phyloP scores from a whole-genome alignment of 1,140 invertebrate species.

The Drosophila rhopaloa region DNA sequence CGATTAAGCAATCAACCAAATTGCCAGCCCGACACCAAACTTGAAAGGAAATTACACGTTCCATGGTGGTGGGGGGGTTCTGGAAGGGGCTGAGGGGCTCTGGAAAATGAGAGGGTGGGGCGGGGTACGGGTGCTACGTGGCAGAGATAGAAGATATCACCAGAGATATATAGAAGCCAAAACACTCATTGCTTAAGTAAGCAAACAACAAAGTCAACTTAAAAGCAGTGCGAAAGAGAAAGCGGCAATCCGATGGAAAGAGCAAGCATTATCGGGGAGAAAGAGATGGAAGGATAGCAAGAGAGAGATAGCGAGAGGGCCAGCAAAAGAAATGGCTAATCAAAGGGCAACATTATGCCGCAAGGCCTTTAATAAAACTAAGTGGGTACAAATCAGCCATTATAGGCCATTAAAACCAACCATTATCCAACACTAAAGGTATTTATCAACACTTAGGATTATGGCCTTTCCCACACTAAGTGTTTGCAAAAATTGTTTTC shows the following conservation, averaged over 20 bases:
- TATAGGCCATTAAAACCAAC: neutral
- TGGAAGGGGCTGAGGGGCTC: neutral
- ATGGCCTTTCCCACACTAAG: neutral
- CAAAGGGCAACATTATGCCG: neutral
- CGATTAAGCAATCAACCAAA: conserved; percentile 82
- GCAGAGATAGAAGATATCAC: conserved; percentile 43
- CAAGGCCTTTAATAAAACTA: conserved; percentile 1
- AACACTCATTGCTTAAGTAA: conserved; percentile 28
- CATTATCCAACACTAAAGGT: neutral
- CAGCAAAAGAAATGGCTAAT: neutral
- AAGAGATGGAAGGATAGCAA: neutral
- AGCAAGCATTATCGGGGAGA: neutral
- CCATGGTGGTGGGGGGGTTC: neutral
- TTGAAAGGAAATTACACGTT: conserved; percentile 80
- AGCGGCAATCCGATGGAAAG: neutral
- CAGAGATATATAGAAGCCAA: conserved; percentile 15
- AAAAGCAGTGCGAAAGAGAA: conserved; percentile 1
- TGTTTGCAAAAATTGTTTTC: too few relatives aligned
- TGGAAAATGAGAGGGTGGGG: neutral
- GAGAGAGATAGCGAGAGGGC: neutral
- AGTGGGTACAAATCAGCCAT: conserved; percentile 10
- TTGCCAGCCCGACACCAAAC: conserved; percentile 80
- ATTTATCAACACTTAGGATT: neutral
- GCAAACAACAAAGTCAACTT: conserved; percentile 32
- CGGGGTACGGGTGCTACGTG: conserved; percentile 24